Base-by-base conservation (phyloP, 2,113 vertebrate genomes). In the Microcebus lehilahytsara region DNA sequence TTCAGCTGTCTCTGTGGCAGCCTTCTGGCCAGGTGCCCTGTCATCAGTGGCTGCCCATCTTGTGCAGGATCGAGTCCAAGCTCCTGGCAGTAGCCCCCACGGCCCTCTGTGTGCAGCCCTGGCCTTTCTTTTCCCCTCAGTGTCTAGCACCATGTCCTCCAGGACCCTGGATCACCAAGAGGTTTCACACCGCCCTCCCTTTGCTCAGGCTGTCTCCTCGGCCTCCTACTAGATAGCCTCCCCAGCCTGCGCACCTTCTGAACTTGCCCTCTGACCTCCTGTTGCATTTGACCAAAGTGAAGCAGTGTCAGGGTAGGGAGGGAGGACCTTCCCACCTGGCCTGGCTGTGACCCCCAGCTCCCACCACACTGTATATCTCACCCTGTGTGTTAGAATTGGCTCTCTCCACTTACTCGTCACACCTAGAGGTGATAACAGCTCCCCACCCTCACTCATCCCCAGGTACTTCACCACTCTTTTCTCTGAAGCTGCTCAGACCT, bases 91-190 rank as follows among this genome's bases (percentile, higher is more conserved):
- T 1, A 8, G 12, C 22, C 62, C 53, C 7, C 5, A 25, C 37
- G 13, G 11, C 30, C 11, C 17, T 6, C 16, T 0, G 1, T 9
- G 20, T 0, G 1, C 0, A 0, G 16, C 40, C 22, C 25, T 42
- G 69, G 32, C 62, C 58, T 69, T 32, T 32, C 66, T 32, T 10
- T 4, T 37, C 67, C 6, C 6, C 42, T 96, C 3, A 1, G 23
- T 60, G 22, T 51, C 37, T n/a, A 34, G 56, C 22, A 2, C 81
- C 1, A 2, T 72, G 86, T 51, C 86, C 30, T 72, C 67, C 9
- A 51, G 32, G 30, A 75, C 32, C 53, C 40, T 30, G 49, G 17
- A 85, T 20, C 20, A 25, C 27, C n/a, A 6, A 12, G 49, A 25
- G 60, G 40, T 30, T 60, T 64, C 75, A 20, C 6, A 22, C 10